A percentile compares a stretch with the other conserved stretches of the same genome.
Conservation (phyloP, 2,113 vertebrate genomes). For the Zingel zingel region DNA sequence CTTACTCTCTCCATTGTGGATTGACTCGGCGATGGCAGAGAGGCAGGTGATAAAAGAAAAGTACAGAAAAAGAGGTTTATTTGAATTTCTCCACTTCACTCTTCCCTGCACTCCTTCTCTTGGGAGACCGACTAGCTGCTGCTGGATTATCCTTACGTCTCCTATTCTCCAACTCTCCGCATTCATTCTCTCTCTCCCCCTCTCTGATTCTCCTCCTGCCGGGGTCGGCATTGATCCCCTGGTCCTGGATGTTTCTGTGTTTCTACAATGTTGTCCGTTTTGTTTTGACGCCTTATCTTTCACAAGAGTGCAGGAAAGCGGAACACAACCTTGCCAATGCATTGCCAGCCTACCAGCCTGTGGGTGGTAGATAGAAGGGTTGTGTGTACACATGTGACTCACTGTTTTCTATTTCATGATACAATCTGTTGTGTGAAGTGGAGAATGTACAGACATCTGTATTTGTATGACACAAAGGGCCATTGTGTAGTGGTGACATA, state of each 20-base stretch:
- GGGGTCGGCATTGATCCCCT: conserved; percentile 44
- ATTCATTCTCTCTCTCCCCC: conserved; percentile 16
- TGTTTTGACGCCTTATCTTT: conserved; percentile 66
- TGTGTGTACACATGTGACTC: conserved; percentile 3
- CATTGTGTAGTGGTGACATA: not conserved
- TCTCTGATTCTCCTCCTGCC: not conserved
- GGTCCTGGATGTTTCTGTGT: conserved; percentile 45
- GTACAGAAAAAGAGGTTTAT: conserved; percentile 61
- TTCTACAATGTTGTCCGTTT: conserved; percentile 44
- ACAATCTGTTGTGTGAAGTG: conserved; percentile 12
- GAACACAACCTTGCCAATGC: conserved; percentile 57
- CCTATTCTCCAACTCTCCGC: conserved; percentile 34
- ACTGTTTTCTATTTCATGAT: conserved; percentile 30
- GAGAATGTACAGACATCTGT: not conserved
- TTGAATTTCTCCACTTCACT: conserved; percentile 59
- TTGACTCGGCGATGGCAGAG: conserved; percentile 62
- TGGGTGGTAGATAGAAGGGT: conserved; percentile 59
- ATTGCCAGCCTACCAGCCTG: conserved; percentile 45
- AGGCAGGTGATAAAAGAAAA: conserved; percentile 74
- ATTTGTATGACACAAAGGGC: not conserved
- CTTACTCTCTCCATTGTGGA: conserved; percentile 71
- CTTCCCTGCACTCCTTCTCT: conserved; percentile 33
- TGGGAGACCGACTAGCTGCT: conserved; percentile 38
- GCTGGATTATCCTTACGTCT: conserved; percentile 62
- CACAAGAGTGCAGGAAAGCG: conserved; percentile 45